phyloP scores from a whole-genome alignment of 2,113 vertebrate genomes.

The Ploceus nigricollis region DNA sequence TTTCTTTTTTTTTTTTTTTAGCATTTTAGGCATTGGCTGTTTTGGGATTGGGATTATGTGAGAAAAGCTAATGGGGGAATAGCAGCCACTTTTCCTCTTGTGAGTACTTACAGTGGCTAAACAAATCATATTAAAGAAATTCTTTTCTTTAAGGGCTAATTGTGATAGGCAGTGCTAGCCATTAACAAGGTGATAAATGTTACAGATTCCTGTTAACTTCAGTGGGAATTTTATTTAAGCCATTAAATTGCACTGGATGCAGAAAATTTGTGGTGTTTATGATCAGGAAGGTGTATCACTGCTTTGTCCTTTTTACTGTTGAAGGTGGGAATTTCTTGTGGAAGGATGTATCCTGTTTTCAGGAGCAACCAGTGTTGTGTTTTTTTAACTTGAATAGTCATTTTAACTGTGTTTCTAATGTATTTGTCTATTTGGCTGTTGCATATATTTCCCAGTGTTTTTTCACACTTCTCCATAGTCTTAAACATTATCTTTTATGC shows the following conservation, averaged over 20 bases:
- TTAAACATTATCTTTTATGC: not conserved
- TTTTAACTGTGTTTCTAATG: not conserved
- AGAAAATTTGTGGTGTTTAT: constrained; percentile 8
- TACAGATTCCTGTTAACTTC: not conserved
- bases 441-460: not conserved
- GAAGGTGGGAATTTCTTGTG: not conserved
- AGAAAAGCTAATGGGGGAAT: not conserved
- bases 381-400: not conserved
- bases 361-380: not conserved
- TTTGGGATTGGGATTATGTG: constrained; percentile 1
- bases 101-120: not conserved
- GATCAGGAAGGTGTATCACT: not conserved
- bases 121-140: not conserved
- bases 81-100: constrained; percentile 12
- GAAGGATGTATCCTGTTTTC: not conserved
- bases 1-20: not conserved
- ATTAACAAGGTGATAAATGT: constrained; percentile 29
- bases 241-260: not conserved
- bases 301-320: not conserved
- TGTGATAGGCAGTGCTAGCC: not conserved
- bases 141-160: not conserved
- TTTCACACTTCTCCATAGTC: not conserved
- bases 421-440: not conserved
- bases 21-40: not conserved
- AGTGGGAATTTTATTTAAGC: constrained; percentile 3